phyloP scores from a whole-genome alignment of 2,888 invertebrate genomes.

The Thyatira batis region DNA sequence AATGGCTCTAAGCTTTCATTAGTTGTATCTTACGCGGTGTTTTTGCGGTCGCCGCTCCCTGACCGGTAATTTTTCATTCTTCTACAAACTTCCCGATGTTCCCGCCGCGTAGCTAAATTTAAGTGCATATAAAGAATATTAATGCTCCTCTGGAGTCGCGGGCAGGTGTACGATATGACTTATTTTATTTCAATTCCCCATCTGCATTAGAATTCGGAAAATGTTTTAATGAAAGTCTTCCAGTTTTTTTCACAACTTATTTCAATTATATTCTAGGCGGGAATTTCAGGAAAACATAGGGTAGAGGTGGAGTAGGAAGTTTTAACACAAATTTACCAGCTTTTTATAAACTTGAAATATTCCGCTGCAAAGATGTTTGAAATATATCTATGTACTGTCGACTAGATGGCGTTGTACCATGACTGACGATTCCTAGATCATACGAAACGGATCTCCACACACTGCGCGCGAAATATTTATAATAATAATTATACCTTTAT shows the following conservation, averaged over 20 bases:
- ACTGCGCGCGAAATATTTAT: no score
- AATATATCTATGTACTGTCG: no score
- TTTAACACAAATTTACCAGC: no score
- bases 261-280: no score
- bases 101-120: slow-evolving; percentile 68
- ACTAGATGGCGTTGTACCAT: no score
- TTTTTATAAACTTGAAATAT: no score
- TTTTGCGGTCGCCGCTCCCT: slow-evolving; percentile 79
- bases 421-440: no score
- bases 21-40: slow-evolving; percentile 79
- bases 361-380: no score
- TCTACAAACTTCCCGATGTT: slow-evolving; percentile 76
- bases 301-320: no score
- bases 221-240: slow-evolving; percentile 63
- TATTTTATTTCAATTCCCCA: slow-evolving; percentile 71
- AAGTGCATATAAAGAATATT: slow-evolving; percentile 81
- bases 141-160: slow-evolving; percentile 60
- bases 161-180: slow-evolving; percentile 78
- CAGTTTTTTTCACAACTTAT: slow-evolving; percentile 31
- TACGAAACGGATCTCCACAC: no score
- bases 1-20: slow-evolving; percentile 83
- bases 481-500: no score
- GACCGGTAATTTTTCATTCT: slow-evolving; percentile 82
- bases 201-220: slow-evolving; percentile 60
- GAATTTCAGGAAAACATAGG: no score